phyloP scores from a whole-genome alignment of 2,113 vertebrate species.

The Malaclemys terrapin region DNA sequence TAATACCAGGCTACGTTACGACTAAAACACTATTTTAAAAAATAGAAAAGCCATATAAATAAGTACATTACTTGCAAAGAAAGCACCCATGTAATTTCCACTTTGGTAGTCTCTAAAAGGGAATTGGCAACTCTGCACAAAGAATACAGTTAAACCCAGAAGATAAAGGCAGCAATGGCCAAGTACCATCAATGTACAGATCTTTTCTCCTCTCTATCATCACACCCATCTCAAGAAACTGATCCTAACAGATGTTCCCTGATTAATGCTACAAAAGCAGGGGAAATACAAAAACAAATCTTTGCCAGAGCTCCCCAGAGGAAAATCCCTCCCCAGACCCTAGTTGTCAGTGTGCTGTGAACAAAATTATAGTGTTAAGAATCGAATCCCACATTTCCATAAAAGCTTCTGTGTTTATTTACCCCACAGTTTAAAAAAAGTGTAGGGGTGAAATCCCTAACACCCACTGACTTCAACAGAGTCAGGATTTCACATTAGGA shows the following conservation, averaged over 20 bases:
- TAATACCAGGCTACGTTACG: neutral
- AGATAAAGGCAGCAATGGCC: no score
- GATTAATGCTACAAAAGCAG: neutral
- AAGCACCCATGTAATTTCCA: neutral
- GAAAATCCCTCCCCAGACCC: neutral
- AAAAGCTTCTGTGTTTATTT: neutral
- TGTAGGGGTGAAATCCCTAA: neutral
- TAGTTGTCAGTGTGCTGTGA: neutral
- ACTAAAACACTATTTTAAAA: neutral
- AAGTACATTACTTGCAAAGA: neutral
- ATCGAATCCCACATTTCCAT: slow-evolving; percentile 6
- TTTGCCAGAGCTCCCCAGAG: neutral
- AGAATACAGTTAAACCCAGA: neutral
- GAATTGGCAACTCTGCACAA: neutral
- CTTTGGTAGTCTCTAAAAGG: neutral
- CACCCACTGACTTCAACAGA: neutral
- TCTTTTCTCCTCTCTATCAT: no score
- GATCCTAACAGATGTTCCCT: neutral
- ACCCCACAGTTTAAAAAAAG: neutral
- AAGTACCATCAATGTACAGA: no score
- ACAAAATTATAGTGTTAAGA: neutral
- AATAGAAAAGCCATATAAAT: neutral
- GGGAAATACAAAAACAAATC: slow-evolving; percentile 4
- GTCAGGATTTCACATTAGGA: neutral
- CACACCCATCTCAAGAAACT: no score